Evolutionary conservation across 1,140 invertebrate species (phyloP).

Genomic region (Procambarus virginalis): DNA sequence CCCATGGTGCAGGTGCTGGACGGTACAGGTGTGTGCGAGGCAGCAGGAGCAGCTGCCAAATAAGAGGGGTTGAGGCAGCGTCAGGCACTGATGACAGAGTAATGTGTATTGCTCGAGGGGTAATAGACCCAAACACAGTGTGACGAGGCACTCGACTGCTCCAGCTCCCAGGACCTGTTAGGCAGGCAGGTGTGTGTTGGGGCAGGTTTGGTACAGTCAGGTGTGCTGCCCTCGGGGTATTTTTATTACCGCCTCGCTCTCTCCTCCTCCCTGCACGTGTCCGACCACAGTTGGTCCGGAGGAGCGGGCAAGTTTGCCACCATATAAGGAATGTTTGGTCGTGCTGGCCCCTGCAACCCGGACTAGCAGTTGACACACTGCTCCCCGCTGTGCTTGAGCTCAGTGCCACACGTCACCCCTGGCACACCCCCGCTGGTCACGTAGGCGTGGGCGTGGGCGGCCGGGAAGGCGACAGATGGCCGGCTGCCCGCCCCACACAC

Average conservation of each 20-base stretch:
- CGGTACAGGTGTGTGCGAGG: too few species aligned
- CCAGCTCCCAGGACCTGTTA: not conserved
- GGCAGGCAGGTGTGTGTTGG: too few species aligned
- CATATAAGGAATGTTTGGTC: not conserved
- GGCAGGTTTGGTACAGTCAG: not conserved
- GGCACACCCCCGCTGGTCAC: not conserved
- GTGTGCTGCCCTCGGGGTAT: not conserved
- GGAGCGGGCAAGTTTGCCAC: not conserved
- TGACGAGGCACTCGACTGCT: not conserved
- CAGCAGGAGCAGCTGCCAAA: too few species aligned
- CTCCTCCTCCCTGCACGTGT: not conserved
- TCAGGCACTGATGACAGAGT: too few species aligned
- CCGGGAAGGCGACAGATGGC: not conserved
- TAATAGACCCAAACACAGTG: not conserved
- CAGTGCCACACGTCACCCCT: not conserved
- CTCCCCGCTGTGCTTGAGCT: not conserved
- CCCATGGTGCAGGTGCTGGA: too few species aligned
- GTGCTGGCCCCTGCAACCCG: not conserved
- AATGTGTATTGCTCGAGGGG: too few species aligned
- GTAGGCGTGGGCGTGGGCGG: not conserved
- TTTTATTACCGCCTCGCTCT: slow-evolving; percentile 7
- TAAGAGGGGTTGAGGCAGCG: too few species aligned
- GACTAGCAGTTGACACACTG: not conserved
- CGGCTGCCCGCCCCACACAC: not conserved
- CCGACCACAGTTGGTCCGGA: not conserved